phyloP scores from a whole-genome alignment of 2,113 vertebrate genomes.

The Bujurquina vittata region DNA sequence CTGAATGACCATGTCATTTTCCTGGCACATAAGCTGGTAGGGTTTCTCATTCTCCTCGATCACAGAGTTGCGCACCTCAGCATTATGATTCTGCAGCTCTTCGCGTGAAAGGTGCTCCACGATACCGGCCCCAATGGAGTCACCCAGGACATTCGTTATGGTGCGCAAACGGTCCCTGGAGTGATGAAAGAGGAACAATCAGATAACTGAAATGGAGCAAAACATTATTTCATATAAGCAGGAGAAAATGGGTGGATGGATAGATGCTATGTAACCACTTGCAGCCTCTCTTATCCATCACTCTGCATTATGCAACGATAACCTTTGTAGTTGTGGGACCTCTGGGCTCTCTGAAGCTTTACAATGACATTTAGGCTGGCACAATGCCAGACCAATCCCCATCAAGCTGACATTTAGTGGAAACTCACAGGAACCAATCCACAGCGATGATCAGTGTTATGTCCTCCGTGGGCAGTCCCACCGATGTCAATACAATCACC shows the following conservation, averaged over 20 bases:
- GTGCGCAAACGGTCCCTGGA: constrained; percentile 92
- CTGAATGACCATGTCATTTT: constrained; percentile 79
- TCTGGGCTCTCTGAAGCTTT: constrained; percentile 62
- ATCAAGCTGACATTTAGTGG: constrained; percentile 78
- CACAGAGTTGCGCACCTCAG: constrained; percentile 85
- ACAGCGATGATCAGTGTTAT: constrained; percentile 96
- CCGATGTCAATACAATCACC: constrained; percentile 96
- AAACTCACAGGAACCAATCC: constrained; percentile 98
- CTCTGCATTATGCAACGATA: constrained; percentile 77
- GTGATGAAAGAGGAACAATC: not conserved
- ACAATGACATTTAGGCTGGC: constrained; percentile 73
- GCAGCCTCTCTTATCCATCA: constrained; percentile 36
- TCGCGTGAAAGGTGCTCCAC: constrained; percentile 91
- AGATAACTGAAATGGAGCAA: not conserved
- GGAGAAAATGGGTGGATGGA: not conserved
- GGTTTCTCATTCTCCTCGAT: constrained; percentile 86
- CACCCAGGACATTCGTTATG: constrained; percentile 93
- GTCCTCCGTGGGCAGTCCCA: constrained; percentile 96
- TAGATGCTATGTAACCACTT: not conserved
- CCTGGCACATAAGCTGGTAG: constrained; percentile 86
- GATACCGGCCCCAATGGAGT: constrained; percentile 93
- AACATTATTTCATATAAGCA: not conserved
- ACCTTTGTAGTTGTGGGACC: constrained; percentile 74
- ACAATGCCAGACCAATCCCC: constrained; percentile 64
- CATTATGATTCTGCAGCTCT: constrained; percentile 87